phyloP scores from a whole-genome alignment of 2,888 invertebrate genomes.

The Lasioglossum morio region DNA sequence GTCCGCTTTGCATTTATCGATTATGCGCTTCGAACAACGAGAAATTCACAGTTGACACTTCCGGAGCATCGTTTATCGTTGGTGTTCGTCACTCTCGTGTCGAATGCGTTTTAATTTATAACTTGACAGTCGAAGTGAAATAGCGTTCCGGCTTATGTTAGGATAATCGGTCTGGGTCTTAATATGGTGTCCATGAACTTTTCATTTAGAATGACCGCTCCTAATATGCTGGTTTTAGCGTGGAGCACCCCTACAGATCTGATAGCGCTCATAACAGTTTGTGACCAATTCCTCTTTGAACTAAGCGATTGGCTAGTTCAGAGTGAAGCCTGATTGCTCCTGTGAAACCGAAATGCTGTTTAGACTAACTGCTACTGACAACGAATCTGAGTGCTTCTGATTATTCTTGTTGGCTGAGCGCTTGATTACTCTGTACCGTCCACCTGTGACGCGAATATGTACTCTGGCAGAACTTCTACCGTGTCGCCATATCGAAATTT shows the following conservation, averaged over 20 bases:
- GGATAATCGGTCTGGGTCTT: neutral
- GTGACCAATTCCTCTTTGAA: conserved; percentile 10
- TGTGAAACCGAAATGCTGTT: neutral
- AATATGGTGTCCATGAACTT: neutral
- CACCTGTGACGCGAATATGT: neutral
- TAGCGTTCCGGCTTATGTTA: neutral
- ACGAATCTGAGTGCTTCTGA: conserved; percentile 12
- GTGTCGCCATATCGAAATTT: neutral
- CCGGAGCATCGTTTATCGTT: neutral
- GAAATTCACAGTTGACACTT: neutral
- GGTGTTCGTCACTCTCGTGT: neutral
- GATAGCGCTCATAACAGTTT: conserved; percentile 6
- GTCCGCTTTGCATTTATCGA: neutral
- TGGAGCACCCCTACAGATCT: neutral
- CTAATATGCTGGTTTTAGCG: neutral
- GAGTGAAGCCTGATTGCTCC: conserved; percentile 11
- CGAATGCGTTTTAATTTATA: neutral
- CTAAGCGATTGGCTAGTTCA: neutral
- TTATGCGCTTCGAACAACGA: neutral
- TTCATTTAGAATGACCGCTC: neutral
- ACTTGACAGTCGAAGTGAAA: neutral
- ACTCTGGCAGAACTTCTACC: neutral
- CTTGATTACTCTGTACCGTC: neutral
- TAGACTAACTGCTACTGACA: conserved; percentile 13
- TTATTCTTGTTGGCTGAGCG: conserved; percentile 12